Base-by-base conservation (phyloP, 2,113 vertebrate genomes). In the Zosterops japonicus region DNA sequence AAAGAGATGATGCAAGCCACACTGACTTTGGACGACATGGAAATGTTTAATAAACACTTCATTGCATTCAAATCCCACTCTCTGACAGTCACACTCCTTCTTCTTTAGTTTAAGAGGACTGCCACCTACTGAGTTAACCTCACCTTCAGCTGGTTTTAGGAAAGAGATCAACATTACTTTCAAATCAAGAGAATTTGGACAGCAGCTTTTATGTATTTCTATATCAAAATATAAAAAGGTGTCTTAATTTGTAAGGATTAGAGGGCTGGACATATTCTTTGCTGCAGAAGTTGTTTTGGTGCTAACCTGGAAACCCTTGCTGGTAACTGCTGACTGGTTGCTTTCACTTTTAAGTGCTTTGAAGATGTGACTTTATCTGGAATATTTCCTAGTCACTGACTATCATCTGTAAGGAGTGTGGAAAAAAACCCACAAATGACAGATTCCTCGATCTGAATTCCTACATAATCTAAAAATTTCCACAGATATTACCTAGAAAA, bases 101-200 rank as follows among this genome's bases (percentile, higher is more conserved):
- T 57, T 56, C 82, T 78, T 57, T 69, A 59, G 53, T 25, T 96
- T 90, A 87, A 83, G 61, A 82, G 75, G 78, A 91, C 44, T 94
- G 94, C 87, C 84, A 95, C 63, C 94, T 90, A 87, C n/a, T 91
- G 94, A 96, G 59, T 56, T 39, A 75, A 31, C 22, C 39, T 90
- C 50, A 81, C 23, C 41, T 85, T 55, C 12, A 24, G 19, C 24
- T 41, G 39, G 9, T 27, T 28, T 9, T 39, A 61, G 65, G 50
- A 59, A 81, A 83, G 31, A 49, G 17, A 67, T 65, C 21, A 46
- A n/a, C 5, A n/a, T 36, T 49, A n/a, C 35, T 56, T 84, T 56
- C 23, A 63, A 67, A 67, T 24, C 31, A 75, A 19, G 21, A 84
- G 25, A 46, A 61, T 81, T 46, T 39, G 79, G 11, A 33, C 5